phyloP scores from a whole-genome alignment of 2,113 vertebrate species.

The Pelusios castaneus region DNA sequence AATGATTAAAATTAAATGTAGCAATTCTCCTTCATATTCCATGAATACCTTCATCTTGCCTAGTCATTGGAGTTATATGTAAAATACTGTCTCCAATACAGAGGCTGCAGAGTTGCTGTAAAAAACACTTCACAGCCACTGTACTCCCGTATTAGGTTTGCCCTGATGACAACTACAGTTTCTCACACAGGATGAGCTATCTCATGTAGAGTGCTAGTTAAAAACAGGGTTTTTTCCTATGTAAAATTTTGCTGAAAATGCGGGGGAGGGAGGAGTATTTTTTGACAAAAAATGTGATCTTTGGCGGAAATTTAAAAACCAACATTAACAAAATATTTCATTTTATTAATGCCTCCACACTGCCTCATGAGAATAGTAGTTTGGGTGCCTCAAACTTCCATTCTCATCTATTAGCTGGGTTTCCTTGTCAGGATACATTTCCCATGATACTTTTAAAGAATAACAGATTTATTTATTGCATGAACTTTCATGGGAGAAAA shows the following conservation, averaged over 20 bases:
- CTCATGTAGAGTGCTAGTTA: background rate
- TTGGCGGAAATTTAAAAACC: background rate
- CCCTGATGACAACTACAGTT: background rate
- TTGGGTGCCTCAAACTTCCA: background rate
- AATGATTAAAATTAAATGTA: background rate
- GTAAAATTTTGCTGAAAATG: background rate
- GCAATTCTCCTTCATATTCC: background rate
- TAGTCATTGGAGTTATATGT: background rate
- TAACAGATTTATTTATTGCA: too few species aligned
- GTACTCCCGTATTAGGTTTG: background rate
- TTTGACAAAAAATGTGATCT: background rate
- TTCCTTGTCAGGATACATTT: background rate
- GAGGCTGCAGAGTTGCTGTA: background rate
- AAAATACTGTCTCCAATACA: background rate
- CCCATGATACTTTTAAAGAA: too few species aligned
- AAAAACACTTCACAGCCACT: fast-evolving
- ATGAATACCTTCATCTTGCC: background rate
- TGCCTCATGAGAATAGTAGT: background rate
- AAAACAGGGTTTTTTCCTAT: background rate
- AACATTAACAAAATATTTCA: background rate
- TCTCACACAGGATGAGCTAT: background rate
- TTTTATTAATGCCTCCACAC: background rate
- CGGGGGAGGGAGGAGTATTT: background rate
- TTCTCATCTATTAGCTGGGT: background rate
- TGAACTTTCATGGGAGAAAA: too few species aligned